These are phyloP conservation scores for Rambutsinella grinnellia DNA, from an alignment of 2,888 invertebrate genomes.

Conservation along the genomic window DNA sequence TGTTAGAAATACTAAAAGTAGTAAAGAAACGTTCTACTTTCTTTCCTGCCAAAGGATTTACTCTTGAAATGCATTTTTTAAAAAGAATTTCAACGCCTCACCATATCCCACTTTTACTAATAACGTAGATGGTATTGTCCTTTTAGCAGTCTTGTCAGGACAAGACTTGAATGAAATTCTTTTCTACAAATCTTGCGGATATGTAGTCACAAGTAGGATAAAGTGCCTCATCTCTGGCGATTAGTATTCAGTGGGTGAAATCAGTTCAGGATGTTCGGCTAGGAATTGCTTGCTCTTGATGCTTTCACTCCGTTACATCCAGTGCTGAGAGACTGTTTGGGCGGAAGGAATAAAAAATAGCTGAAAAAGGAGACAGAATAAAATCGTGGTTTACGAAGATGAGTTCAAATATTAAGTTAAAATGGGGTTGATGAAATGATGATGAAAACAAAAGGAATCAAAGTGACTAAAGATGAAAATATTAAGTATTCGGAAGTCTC, in stretches of 20 bases:
- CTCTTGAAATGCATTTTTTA: no score
- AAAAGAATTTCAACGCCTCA: constrained; percentile 28
- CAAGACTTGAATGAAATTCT: constrained; percentile 50
- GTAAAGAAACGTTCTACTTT: constrained; percentile 35
- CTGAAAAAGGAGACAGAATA: no score
- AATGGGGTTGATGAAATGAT: no score
- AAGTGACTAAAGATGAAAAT: no score
- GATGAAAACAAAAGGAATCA: no score
- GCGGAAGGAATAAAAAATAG: no score
- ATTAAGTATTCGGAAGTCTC: no score
- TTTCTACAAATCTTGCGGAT: constrained; percentile 52
- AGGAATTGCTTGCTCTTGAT: constrained; percentile 46
- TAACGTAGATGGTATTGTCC: background rate
- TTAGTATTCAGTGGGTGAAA: constrained; percentile 56
- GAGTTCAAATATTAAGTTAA: no score
- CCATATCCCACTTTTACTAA: background rate
- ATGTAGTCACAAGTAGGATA: constrained; percentile 47
- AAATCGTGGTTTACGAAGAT: no score
- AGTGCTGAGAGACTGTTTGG: no score
- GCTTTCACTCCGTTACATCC: background rate
- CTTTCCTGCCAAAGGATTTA: constrained; percentile 26
- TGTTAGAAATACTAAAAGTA: no score
- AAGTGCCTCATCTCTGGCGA: constrained; percentile 49
- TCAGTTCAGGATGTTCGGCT: constrained; percentile 54
- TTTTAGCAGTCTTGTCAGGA: constrained; percentile 46